phyloP scores from a whole-genome alignment of 2,888 invertebrate species.

The Himalopsyche japonica region DNA sequence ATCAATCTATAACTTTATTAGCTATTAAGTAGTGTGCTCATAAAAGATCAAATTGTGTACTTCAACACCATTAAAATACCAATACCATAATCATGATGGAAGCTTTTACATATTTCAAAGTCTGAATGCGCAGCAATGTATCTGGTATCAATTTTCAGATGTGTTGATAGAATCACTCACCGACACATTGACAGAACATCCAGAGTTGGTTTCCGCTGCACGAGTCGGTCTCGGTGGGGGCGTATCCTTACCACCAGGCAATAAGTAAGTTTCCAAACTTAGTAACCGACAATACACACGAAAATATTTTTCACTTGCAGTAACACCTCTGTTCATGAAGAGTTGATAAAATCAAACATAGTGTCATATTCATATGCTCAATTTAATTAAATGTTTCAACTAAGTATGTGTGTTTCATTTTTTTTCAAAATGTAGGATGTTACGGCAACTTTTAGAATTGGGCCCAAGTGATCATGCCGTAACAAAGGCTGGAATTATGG shows the following conservation, averaged over 20 bases:
- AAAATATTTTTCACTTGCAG: not conserved
- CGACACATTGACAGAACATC: constrained; percentile 74
- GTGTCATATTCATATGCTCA: too few relatives aligned
- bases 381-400: too few relatives aligned
- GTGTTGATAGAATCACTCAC: constrained; percentile 75
- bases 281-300: not conserved
- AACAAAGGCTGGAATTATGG: constrained; percentile 53
- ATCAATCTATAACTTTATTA: too few relatives aligned
- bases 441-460: constrained; percentile 59
- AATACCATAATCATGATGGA: too few relatives aligned
- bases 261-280: constrained; percentile 47
- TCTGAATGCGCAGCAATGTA: too few relatives aligned
- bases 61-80: too few relatives aligned
- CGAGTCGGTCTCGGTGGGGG: constrained; percentile 55
- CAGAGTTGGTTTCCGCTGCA: constrained; percentile 64
- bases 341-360: too few relatives aligned
- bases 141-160: constrained; percentile 57
- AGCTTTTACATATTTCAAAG: too few relatives aligned
- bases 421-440: constrained; percentile 47
- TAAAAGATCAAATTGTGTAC: too few relatives aligned
- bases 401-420: not conserved
- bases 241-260: constrained; percentile 46
- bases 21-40: too few relatives aligned
- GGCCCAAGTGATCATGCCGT: constrained; percentile 55
- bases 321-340: too few relatives aligned